Base-by-base conservation (phyloP, 2,888 invertebrate species). In the Synanthedon myopaeformis region DNA sequence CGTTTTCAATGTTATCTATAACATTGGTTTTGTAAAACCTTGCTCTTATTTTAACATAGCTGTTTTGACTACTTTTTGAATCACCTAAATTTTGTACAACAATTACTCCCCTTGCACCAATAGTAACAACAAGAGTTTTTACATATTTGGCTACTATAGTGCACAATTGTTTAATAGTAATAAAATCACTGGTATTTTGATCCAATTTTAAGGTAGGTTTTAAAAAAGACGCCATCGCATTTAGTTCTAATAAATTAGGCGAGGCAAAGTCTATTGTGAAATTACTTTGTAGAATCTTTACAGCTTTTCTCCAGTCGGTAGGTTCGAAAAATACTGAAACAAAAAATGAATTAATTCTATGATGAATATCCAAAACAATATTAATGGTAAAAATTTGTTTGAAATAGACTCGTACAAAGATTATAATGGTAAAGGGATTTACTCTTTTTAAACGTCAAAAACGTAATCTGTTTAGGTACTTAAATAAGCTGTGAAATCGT, bases 251-350 rank as follows among this genome's bases (percentile, higher is more conserved):
- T 42, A 93, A 69, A 74, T 97, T 97, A 0, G 97, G 97, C 1
- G 96, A 94, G 5, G 93, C 89, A 62, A 92, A 91, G 17, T 85
- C 78, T 28, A 93, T 66, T 79, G 85, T 88, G 51, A 76, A 65
- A 11, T 75, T 66, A 11, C 76, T 83, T 42, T 73, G 67, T 58
- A 96, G 92, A 23, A 93, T 91, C 76, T 94, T 95, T 0, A 80
- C 75, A 0, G 95, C 93, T 70, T 94, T 93, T 61, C 91, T 89
- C 65, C 92, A 82, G 67, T 97, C 97, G 0, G 97, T 96, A 1
- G 97, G 96, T 74, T 97, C 97, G 74, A 92, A 97, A 88, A 96
- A 95, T 6, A 96, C 96, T 92, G 90, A 59, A 91, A 92, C 66
- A 74, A 75, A 71, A 63, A 62, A 6, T 35, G 8, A 35, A 35